These are phyloP conservation scores for Amblyteles armatorius DNA, from an alignment of 2,888 invertebrate genomes.

Conservation along the genomic window DNA sequence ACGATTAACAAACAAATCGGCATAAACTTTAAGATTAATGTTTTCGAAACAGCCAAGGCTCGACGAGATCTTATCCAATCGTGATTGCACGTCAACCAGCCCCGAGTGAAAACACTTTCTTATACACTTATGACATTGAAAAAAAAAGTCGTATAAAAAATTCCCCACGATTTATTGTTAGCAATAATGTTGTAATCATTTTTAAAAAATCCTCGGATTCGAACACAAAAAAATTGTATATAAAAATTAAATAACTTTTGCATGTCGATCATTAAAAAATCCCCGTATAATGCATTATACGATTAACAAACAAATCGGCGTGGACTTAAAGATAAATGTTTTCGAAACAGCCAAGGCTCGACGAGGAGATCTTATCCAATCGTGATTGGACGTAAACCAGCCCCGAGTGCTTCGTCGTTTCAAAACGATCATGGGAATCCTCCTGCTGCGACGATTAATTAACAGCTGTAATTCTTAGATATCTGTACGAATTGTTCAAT, in stretches of 20 bases:
- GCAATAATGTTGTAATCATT: not conserved
- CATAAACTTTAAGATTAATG: not conserved
- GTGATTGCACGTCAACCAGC: conserved; percentile 63
- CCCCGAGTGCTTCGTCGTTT: conserved; percentile 15
- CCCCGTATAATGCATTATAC: not conserved
- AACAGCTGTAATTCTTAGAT: not conserved
- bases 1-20: not conserved
- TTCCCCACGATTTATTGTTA: not conserved
- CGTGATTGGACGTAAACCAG: conserved; percentile 64
- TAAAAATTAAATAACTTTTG: not conserved
- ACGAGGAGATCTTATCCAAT: conserved; percentile 55
- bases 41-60: conserved; percentile 59
- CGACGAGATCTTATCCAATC: conserved; percentile 54
- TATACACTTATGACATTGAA: not conserved
- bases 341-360: conserved; percentile 58
- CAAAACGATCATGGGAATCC: not conserved
- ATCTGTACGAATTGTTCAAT: not conserved
- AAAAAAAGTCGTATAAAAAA: not conserved
- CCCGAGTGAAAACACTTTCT: not conserved
- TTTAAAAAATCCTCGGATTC: not conserved
- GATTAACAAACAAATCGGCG: not conserved
- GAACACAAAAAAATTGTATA: not conserved
- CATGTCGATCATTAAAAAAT: not conserved
- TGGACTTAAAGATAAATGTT: not conserved
- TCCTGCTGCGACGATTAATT: not conserved